These are phyloP conservation scores for Chionoecetes opilio DNA, from an alignment of 1,140 invertebrate genomes.

Conservation along the genomic window DNA sequence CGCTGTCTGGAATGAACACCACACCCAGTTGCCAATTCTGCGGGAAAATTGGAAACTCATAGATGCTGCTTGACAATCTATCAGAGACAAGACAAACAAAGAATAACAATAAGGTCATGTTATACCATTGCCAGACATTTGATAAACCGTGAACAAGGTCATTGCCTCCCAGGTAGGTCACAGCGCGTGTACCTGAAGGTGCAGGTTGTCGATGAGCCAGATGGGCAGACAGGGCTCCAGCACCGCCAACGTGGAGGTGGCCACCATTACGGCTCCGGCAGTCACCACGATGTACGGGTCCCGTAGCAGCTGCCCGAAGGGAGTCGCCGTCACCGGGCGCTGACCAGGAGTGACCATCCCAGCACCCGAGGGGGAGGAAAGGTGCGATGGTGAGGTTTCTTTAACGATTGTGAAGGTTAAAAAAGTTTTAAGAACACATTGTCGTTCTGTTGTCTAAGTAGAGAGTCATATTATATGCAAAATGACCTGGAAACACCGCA, in stretches of 20 bases:
- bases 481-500: too few relatives aligned
- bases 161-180: too few relatives aligned
- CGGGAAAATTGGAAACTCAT: slow-evolving; percentile 54
- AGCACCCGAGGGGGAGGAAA: background rate
- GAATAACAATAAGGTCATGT: too few relatives aligned
- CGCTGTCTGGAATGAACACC: slow-evolving; percentile 92
- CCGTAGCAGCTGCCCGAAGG: slow-evolving; percentile 85
- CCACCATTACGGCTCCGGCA: slow-evolving; percentile 89
- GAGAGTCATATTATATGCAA: too few relatives aligned
- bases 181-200: slow-evolving; percentile 86
- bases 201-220: slow-evolving; percentile 90
- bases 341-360: background rate
- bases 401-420: background rate
- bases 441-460: background rate
- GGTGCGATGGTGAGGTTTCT: too few relatives aligned
- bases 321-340: slow-evolving; percentile 46
- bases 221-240: slow-evolving; percentile 92
- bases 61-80: too few relatives aligned
- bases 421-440: background rate
- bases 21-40: slow-evolving; percentile 91
- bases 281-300: slow-evolving; percentile 86
- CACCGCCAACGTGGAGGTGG: slow-evolving; percentile 91
- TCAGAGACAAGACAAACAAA: too few relatives aligned
- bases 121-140: too few relatives aligned
- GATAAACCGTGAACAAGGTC: too few relatives aligned